These are phyloP conservation scores for Diachasmimorpha longicaudata DNA, from an alignment of 1,140 invertebrate species.

Conservation along the genomic window DNA sequence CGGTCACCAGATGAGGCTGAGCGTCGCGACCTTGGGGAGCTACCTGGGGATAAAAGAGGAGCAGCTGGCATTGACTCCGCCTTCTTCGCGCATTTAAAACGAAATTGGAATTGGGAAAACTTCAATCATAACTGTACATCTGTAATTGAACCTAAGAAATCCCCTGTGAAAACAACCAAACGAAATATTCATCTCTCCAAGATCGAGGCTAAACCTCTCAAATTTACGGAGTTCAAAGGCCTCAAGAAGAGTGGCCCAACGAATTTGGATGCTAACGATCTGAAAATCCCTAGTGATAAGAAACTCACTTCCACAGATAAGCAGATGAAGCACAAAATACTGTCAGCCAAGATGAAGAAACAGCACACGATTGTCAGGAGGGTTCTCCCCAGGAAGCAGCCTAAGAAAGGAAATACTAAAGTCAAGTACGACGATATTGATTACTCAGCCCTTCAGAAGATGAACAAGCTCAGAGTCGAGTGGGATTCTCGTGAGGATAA, in stretches of 20 bases:
- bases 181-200: conserved; percentile 37
- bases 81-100: conserved; percentile 72
- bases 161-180: conserved; percentile 2
- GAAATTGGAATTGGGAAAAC: conserved; percentile 70
- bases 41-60: conserved; percentile 76
- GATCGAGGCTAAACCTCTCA: conserved; percentile 45
- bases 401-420: conserved; percentile 31
- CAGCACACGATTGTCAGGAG: conserved; percentile 46
- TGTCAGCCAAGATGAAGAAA: background rate
- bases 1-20: conserved; percentile 59
- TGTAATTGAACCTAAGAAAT: background rate
- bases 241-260: conserved; percentile 40
- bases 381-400: conserved; percentile 46
- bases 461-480: conserved; percentile 69
- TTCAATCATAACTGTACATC: conserved; percentile 6
- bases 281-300: conserved; percentile 17
- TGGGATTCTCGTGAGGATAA: conserved; percentile 72
- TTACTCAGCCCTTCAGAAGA: conserved; percentile 68
- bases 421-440: conserved; percentile 72
- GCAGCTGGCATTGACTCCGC: conserved; percentile 77
- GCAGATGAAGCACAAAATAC: background rate
- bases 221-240: conserved; percentile 41
- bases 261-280: conserved; percentile 27
- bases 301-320: background rate
- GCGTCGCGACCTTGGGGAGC: conserved; percentile 62